Evolutionary conservation across 2,797 vertebrate species (phyloP).

Genomic region (Pagetopsis macropterus): DNA sequence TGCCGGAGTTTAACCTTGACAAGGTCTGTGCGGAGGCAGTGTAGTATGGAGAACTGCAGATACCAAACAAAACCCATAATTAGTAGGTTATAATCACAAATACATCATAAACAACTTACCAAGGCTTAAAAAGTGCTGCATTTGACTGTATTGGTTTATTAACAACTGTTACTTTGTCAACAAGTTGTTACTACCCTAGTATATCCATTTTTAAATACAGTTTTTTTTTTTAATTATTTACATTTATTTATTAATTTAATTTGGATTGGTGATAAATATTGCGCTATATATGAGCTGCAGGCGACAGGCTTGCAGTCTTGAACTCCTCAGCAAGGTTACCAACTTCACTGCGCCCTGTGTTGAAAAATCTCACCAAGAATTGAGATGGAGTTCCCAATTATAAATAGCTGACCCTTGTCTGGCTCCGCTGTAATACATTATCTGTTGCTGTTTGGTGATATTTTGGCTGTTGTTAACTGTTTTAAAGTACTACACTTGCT

Average conservation of each 20-base stretch:
- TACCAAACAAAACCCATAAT: constrained; percentile 16
- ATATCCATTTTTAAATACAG: no score
- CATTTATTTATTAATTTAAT: no score
- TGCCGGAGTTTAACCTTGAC: constrained; percentile 75
- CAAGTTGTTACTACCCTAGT: no score
- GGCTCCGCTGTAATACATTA: no score
- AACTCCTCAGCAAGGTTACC: neutral
- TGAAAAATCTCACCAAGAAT: neutral
- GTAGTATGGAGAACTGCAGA: constrained; percentile 33
- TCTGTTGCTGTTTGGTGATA: neutral
- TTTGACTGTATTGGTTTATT: no score
- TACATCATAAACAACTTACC: neutral
- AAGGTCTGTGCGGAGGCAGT: constrained; percentile 52
- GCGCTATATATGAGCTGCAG: neutral
- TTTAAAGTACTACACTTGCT: neutral
- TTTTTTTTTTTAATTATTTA: no score
- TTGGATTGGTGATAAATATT: neutral
- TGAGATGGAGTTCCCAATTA: neutral
- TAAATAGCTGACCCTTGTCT: no score
- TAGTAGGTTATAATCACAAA: constrained; percentile 19
- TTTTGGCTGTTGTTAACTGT: neutral
- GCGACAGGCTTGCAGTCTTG: neutral
- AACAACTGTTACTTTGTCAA: no score
- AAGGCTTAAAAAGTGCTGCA: neutral
- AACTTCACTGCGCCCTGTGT: neutral